Evolutionary conservation across 1,140 invertebrate genomes (phyloP), one percentile per base, ranked within the genome.

Genomic region (Leptinotarsa undecemlineata): DNA sequence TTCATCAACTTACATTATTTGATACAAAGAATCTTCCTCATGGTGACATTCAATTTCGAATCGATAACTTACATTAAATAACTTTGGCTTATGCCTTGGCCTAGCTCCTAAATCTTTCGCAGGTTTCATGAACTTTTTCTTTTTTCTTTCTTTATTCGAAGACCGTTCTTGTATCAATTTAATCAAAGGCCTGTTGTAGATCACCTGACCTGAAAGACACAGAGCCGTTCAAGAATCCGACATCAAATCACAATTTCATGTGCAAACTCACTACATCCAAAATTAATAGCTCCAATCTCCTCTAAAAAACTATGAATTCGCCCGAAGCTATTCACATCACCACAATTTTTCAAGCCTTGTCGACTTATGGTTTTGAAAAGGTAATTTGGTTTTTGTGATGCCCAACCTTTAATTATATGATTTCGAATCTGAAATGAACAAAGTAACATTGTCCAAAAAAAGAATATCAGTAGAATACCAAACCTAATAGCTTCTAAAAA

Each of bases 201-300:
- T 81, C 6, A 84, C 84, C 82, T 86, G 83, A 68, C 82, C 85
- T 86, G 73, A 26, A 81, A 80, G 42, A 71, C 76, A 76, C 20
- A 63, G 62, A 72, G 76, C 19, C 21, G 26, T 69, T 47, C 21
- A 72, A 75, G 19, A 48, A n/a, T 17, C 15, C 13, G 17, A 61
- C 60, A 20, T 3, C 60, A 61, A 61, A 17, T 61, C 20, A 20
- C 60, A 20, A 11, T 42, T 42, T 3, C 0, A 42, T 42, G 33
- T 42, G 20, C 60, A 61, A 61, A 84, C 84, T 84, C 85, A 89
- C 88, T 86, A 85, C 90, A 91, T 26, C 87, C 88, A 87, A 90
- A 91, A 84, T 92, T 92, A 70, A 92, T 91, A 33, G 87, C 90
- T 21, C 90, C 90, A 78, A 87, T 88, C 81, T 89, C 87, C 83